Conservation (phyloP, 1,140 invertebrate genomes). For the Copidosoma floridanum region DNA sequence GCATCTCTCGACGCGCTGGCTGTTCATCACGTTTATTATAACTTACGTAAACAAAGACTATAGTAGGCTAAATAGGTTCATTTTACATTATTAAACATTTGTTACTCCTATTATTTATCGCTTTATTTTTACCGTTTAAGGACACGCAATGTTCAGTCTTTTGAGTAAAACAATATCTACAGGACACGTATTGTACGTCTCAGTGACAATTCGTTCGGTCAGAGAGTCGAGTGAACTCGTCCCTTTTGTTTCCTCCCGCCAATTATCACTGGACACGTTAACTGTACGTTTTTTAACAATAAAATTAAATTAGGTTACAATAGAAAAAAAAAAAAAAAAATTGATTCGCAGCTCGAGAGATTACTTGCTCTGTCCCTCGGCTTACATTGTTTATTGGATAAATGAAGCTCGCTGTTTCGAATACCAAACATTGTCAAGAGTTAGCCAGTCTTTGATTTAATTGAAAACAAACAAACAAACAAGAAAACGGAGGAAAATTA, state of each 20-base stretch:
- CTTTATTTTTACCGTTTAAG: conserved; percentile 22
- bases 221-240: conserved; percentile 18
- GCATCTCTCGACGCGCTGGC: conserved; percentile 6
- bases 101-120: neutral
- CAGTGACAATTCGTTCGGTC: conserved; percentile 36
- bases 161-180: conserved; percentile 49
- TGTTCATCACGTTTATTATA: too few relatives aligned
- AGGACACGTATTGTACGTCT: conserved; percentile 47
- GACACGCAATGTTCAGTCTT: conserved; percentile 45
- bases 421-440: conserved; percentile 25
- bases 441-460: conserved; percentile 21
- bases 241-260: too few relatives aligned
- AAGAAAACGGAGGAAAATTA: conserved; percentile 1
- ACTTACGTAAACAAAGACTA: conserved; percentile 28
- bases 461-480: neutral
- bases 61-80: conserved; percentile 22
- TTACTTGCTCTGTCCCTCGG: neutral
- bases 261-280: conserved; percentile 23
- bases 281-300: conserved; percentile 12
- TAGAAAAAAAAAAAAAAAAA: conserved; percentile 3
- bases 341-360: conserved; percentile 5
- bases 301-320: conserved; percentile 8
- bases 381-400: conserved; percentile 11
- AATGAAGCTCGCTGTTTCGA: conserved; percentile 20
- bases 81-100: conserved; percentile 4